Evolutionary conservation across 2,113 vertebrate species (phyloP).

Genomic region (Morone chrysops): DNA sequence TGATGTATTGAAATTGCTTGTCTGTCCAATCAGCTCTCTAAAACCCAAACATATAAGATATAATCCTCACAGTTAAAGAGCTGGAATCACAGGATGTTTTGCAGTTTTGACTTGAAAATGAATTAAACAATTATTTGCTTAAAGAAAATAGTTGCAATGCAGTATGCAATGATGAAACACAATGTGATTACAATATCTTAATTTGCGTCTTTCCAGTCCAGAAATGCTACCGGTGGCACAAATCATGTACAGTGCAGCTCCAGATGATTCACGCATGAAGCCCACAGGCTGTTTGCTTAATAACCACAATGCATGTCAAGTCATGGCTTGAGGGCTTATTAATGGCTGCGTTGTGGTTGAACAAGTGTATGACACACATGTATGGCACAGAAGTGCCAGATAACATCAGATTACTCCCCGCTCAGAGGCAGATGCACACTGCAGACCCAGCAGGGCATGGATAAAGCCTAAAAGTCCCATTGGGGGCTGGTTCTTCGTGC

Average conservation of each 20-base stretch:
- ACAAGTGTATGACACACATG: constrained; percentile 42
- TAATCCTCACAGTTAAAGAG: neutral
- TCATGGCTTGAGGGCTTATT: constrained; percentile 30
- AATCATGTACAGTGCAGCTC: neutral
- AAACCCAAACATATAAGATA: too few species aligned
- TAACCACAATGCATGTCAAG: constrained; percentile 44
- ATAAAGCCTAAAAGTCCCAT: constrained; percentile 3
- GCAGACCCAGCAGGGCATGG: constrained; percentile 26
- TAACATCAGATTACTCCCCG: constrained; percentile 46
- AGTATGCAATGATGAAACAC: neutral
- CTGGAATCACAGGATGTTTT: neutral
- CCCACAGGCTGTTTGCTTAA: constrained; percentile 24
- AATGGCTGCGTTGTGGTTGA: constrained; percentile 38
- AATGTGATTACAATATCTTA: neutral
- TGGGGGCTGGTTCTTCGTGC: constrained; percentile 6
- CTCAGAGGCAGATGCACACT: constrained; percentile 37
- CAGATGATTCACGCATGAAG: constrained; percentile 18
- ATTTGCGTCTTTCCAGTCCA: neutral
- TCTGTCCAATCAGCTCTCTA: neutral
- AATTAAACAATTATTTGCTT: too few species aligned
- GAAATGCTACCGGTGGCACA: neutral
- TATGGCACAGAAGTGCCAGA: constrained; percentile 72
- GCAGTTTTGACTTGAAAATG: neutral
- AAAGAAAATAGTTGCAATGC: neutral
- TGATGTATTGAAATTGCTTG: neutral